Conservation (phyloP, 2,888 invertebrate genomes). For the Aphidius colemani region DNA sequence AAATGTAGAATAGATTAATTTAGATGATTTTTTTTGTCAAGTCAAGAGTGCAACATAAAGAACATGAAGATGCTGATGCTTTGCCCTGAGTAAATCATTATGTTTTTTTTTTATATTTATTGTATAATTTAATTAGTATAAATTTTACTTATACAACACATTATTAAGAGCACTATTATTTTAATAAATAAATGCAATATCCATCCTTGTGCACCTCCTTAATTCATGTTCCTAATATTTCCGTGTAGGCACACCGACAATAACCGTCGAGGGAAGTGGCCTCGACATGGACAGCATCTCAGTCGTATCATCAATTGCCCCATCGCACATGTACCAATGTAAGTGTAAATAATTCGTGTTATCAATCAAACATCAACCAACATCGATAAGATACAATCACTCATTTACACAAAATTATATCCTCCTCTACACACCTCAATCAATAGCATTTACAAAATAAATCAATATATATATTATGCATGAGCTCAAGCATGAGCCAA, state of each 20-base stretch:
- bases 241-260: conserved; percentile 60
- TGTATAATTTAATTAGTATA: conserved; percentile 28
- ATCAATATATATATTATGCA: conserved; percentile 29
- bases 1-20: background rate
- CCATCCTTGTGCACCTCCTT: conserved; percentile 21
- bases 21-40: conserved; percentile 7
- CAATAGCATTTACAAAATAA: too few species aligned
- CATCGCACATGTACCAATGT: conserved; percentile 75
- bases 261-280: conserved; percentile 64
- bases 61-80: conserved; percentile 30
- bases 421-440: conserved; percentile 6
- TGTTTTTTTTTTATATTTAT: conserved; percentile 36
- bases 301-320: conserved; percentile 71
- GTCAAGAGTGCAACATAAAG: conserved; percentile 38
- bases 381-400: background rate
- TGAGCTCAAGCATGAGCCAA: conserved; percentile 33
- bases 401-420: background rate
- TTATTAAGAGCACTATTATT: conserved; percentile 13
- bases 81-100: conserved; percentile 15
- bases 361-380: background rate
- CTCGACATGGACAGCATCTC: conserved; percentile 75
- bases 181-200: conserved; percentile 15
- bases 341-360: conserved; percentile 58
- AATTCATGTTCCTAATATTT: conserved; percentile 46
- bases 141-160: too few species aligned